Conservation (phyloP, 2,797 vertebrate genomes). For the Strix occidentalis region DNA sequence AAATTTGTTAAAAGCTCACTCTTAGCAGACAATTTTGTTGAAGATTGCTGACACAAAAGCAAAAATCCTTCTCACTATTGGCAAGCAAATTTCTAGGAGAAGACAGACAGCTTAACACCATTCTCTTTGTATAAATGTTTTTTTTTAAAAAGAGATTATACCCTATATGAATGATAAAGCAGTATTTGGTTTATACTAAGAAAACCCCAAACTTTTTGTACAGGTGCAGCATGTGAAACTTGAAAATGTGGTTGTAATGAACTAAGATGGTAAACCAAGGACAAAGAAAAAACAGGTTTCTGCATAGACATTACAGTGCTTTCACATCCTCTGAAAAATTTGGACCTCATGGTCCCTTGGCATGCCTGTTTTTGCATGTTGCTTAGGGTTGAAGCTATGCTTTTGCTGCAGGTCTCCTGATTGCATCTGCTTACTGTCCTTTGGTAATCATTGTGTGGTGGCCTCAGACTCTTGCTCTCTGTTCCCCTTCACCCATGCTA, state of each 20-base stretch:
- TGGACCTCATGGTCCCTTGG: not conserved
- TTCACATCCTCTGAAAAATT: not conserved
- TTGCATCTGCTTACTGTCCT: not conserved
- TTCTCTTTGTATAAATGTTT: not conserved
- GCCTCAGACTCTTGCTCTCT: not conserved
- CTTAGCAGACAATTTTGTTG: not conserved
- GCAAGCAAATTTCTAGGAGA: not conserved
- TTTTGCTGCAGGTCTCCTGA: not conserved
- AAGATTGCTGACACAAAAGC: not conserved
- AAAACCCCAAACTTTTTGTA: accelerated
- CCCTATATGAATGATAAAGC: not conserved
- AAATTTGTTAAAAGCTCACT: not conserved
- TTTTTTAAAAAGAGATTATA: not conserved
- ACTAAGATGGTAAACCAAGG: not conserved
- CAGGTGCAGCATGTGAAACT: not conserved
- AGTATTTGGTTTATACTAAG: not conserved
- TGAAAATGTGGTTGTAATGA: not conserved
- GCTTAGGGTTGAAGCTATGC: not conserved
- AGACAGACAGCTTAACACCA: not conserved
- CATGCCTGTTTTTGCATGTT: not conserved
- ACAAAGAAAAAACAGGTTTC: not conserved
- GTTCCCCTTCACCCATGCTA: not conserved
- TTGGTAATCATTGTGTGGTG: not conserved
- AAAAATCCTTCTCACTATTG: not conserved
- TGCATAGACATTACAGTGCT: not conserved